These are phyloP conservation scores for Osmerus eperlanus DNA, from an alignment of 2,113 vertebrate genomes.

Conservation along the genomic window DNA sequence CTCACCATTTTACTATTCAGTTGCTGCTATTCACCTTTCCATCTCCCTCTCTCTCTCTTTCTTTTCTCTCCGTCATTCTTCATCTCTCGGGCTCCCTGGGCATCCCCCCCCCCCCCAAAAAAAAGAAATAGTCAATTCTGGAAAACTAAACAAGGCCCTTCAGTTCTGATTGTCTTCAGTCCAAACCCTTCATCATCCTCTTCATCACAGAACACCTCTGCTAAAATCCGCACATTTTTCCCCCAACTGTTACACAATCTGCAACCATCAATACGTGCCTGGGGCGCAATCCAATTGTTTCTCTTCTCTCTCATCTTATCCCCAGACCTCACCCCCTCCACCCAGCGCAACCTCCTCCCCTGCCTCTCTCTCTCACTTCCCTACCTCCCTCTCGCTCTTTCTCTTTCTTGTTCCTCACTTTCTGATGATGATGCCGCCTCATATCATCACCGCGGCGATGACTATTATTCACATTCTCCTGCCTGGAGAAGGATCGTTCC, in stretches of 20 bases:
- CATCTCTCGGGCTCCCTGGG: constrained; percentile 24
- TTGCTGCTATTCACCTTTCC: constrained; percentile 25
- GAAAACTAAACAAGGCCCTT: constrained; percentile 33
- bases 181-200: constrained; percentile 17
- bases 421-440: constrained; percentile 7
- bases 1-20: constrained; percentile 28
- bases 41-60: neutral
- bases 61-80: constrained; percentile 11
- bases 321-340: no score
- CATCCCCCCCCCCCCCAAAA: constrained; percentile 24
- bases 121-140: neutral
- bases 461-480: constrained; percentile 23
- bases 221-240: constrained; percentile 20
- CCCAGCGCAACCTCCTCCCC: neutral
- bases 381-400: neutral
- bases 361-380: neutral
- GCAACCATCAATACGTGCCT: constrained; percentile 3
- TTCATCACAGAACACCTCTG: neutral
- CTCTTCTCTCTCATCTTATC: neutral
- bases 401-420: neutral
- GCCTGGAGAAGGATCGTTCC: constrained; percentile 1
- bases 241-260: constrained; percentile 19
- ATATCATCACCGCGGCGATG: constrained; percentile 12
- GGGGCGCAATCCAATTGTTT: constrained; percentile 20
- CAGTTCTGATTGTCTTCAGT: constrained; percentile 34